Percentiles rank a stretch among this genome's conserved stretches.
Evolutionary conservation across 2,113 vertebrate genomes (phyloP).

Genomic region (Barnardius zonarius): DNA sequence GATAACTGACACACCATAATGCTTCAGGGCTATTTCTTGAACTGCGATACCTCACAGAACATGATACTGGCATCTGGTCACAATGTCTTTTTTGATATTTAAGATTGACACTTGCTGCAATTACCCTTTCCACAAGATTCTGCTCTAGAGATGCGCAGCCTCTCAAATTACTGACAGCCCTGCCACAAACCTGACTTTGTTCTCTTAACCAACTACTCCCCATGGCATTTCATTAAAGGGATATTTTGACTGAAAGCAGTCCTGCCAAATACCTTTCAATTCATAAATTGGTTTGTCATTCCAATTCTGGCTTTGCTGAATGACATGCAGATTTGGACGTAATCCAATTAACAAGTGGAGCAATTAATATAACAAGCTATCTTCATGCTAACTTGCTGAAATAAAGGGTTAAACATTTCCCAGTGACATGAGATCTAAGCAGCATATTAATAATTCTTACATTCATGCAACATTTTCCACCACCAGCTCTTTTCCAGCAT

Average conservation of each 20-base stretch:
- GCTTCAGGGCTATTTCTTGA: constrained; percentile 60
- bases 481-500: not conserved
- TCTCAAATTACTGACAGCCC: constrained; percentile 71
- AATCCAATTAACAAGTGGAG: constrained; percentile 26
- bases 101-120: constrained; percentile 64
- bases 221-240: constrained; percentile 69
- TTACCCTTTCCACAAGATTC: constrained; percentile 69
- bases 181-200: constrained; percentile 75
- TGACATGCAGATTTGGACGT: constrained; percentile 23
- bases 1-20: constrained; percentile 17
- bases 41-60: constrained; percentile 52
- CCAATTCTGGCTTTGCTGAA: constrained; percentile 29
- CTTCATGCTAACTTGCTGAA: constrained; percentile 8
- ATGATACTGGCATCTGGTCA: constrained; percentile 50
- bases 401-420: not conserved
- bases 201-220: constrained; percentile 68
- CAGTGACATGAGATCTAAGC: not conserved
- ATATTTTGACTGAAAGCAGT: constrained; percentile 65
- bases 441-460: not conserved
- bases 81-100: constrained; percentile 61
- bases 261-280: constrained; percentile 60
- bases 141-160: constrained; percentile 53
- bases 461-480: not conserved
- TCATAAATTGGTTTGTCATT: constrained; percentile 56
- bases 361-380: constrained; percentile 4